Evolutionary conservation across 2,888 invertebrate genomes (phyloP), one percentile per base, ranked within the genome.

Genomic region (Ariolimax columbianus): DNA sequence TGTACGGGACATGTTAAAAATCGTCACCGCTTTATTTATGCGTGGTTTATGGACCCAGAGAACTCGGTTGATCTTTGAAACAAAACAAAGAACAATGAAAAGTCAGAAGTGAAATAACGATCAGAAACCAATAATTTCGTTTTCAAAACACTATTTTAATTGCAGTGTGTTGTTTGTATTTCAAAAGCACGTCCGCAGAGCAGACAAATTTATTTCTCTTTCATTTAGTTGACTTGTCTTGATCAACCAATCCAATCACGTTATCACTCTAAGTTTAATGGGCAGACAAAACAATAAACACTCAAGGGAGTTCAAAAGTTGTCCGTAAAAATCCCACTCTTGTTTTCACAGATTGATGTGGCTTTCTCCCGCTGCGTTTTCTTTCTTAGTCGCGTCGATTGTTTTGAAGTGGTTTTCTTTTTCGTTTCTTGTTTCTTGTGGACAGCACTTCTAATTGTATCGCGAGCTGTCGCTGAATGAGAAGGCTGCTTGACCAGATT

Each of bases 71-170:
- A 30, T 26, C n/a, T 43, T n/a, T 47, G 1, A 77, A 77, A 33
- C 14, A 77, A 51, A 77, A 14, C 14, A 77, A 77, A 36, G n/a
- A 77, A 36, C 36, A 36, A 59, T 17, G 51, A 38, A 17, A 33
- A 77, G 33, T 40, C 77, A 38, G 36, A 51, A 33, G 33, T 6
- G 26, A 77, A 77, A 36, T 77, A 77, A 55, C n/a, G 19, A 77
- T 59, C 23, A 63, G n/a, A 30, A n/a, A 51, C 17, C n/a, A 33
- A 47, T 47, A 51, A 51, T 30, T 75, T 75, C 75, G 30, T 30
- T 51, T 75, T 75, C 75, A 75, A 75, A 75, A 47, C 75, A 75
- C 0, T 30, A 2, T 51, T 75, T 51, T 43, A 33, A 75, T 75
- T 75, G 47, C 75, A 17, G 14, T 26, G 7, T 4, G 73, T 30